Conservation (phyloP, 2,888 invertebrate species). For the Strigamia crassipes region DNA sequence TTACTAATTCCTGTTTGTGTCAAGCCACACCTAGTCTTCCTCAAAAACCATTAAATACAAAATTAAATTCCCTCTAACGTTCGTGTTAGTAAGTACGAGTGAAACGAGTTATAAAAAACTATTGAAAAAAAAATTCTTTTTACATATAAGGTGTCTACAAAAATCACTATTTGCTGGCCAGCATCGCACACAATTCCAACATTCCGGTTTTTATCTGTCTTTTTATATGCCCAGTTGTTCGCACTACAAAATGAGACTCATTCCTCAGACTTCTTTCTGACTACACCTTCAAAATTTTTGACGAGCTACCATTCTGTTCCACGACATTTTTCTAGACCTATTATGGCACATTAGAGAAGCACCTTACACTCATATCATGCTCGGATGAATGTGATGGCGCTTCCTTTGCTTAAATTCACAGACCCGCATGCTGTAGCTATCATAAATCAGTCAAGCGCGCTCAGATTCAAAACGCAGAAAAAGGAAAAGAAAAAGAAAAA, state of each 20-base stretch:
- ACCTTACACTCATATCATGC: constrained; percentile 42
- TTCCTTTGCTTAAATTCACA: constrained; percentile 40
- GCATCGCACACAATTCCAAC: constrained; percentile 15
- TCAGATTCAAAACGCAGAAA: constrained; percentile 26
- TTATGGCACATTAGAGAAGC: constrained; percentile 42
- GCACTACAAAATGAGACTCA: constrained; percentile 24
- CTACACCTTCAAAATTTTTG: constrained; percentile 37
- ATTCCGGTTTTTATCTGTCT: constrained; percentile 10
- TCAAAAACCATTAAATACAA: neutral
- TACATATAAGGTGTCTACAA: neutral
- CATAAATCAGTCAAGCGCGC: constrained; percentile 27
- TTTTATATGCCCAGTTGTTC: constrained; percentile 29
- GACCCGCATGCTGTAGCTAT: constrained; percentile 32
- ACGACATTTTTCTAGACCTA: constrained; percentile 35
- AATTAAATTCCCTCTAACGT: neutral
- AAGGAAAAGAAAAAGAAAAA: constrained; percentile 5
- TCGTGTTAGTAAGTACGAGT: neutral
- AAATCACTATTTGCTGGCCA: constrained; percentile 21
- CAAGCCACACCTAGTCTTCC: too few relatives aligned
- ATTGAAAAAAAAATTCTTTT: neutral
- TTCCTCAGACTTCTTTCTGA: constrained; percentile 14
- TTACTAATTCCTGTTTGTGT: too few relatives aligned
- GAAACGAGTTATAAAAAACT: neutral
- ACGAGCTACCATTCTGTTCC: constrained; percentile 39
- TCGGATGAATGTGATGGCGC: constrained; percentile 35